Conservation (phyloP, 2,113 vertebrate genomes). For the Phylloscopus trochilus region DNA sequence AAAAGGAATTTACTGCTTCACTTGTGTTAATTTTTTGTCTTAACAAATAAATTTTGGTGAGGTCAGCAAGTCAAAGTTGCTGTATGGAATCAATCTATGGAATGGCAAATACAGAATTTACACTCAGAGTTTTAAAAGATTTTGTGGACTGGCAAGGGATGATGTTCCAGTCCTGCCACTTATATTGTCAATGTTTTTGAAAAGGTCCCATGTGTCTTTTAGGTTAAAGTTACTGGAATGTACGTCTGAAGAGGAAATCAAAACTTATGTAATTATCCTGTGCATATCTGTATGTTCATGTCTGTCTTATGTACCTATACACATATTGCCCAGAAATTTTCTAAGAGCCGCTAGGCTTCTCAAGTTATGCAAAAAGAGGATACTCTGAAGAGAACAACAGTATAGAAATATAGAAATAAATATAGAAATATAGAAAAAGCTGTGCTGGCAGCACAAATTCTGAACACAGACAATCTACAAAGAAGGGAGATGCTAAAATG, state of each 20-base stretch:
- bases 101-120: not conserved
- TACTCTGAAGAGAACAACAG: rapidly evolving
- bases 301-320: not conserved
- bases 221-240: not conserved
- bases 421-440: not conserved
- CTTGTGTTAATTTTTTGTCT: not conserved
- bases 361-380: not conserved
- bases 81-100: not conserved
- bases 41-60: not conserved
- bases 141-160: not conserved
- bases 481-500: not conserved
- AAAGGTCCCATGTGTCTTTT: not conserved
- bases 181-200: not conserved
- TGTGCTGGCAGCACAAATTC: not conserved
- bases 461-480: not conserved
- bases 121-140: not conserved
- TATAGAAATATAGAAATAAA: not conserved
- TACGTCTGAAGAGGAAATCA: not conserved
- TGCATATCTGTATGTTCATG: not conserved
- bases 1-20: not conserved
- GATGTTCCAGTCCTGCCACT: not conserved
- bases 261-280: not conserved
- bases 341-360: not conserved
- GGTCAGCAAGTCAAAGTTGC: not conserved
- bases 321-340: not conserved